A percentile compares a stretch with the other conserved stretches of the same genome.
Conservation (phyloP, 2,113 vertebrate genomes). For the Hippopotamus amphibius region DNA sequence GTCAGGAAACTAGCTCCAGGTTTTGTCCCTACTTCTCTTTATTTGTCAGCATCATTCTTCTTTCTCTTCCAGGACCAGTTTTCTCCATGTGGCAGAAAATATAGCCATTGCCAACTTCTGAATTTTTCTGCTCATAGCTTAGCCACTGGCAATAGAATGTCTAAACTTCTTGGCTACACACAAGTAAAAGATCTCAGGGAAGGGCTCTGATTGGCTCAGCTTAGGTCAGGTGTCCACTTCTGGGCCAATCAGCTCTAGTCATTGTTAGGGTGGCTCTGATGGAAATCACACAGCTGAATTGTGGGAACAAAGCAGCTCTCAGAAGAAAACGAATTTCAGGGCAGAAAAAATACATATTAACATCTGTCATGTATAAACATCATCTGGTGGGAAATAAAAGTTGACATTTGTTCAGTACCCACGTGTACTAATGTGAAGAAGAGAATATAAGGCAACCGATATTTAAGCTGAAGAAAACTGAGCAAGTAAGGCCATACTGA, state of each 20-base stretch:
- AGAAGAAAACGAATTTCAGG: neutral
- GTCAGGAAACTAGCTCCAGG: neutral
- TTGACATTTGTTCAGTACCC: neutral
- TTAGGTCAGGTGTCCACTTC: neutral
- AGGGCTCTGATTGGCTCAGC: constrained; percentile 8
- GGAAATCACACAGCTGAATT: neutral
- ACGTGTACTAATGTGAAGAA: neutral
- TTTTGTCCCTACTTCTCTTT: neutral
- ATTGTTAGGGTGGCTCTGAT: neutral
- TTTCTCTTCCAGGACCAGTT: neutral
- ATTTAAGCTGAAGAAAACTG: neutral
- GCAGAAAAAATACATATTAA: neutral
- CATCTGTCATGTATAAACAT: neutral
- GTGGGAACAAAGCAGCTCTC: neutral
- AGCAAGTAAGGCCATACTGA: neutral
- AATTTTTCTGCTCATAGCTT: neutral
- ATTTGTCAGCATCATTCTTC: neutral
- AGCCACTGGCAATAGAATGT: neutral
- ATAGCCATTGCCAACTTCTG: neutral
- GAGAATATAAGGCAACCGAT: neutral
- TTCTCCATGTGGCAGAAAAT: constrained; percentile 11
- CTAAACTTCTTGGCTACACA: neutral
- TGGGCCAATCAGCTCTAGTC: neutral
- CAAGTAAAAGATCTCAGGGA: neutral
- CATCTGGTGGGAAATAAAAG: neutral